Evolutionary conservation across 2,113 vertebrate genomes (phyloP), one percentile per base, ranked within the genome.

Genomic region (Nibea albiflora): DNA sequence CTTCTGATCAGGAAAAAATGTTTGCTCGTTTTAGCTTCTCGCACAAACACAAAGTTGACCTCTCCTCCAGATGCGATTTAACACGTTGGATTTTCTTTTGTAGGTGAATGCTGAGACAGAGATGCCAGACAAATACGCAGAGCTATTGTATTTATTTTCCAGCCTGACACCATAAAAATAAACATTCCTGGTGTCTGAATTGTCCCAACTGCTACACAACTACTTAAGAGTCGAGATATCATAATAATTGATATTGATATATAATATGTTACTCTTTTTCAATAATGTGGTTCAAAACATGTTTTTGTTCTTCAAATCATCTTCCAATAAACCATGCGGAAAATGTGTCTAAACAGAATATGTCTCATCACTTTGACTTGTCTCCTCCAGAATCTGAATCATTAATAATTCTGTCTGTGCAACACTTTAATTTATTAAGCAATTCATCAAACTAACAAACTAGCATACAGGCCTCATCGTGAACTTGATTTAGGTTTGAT

Each of bases 71-170:
- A 46, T 68, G 14, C 47, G 22, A 35, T 47, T 31, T 24, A 56
- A 52, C 52, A 17, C 50, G 11, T 7, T 22, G 5, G 28, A 2
- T 67, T 80, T 31, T 64, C 71, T 67, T 12, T 44, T 42, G 31
- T 68, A 92, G 91, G 68, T 90, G 66, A 90, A 86, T 0, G 11
- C 9, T 0, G 19, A 26, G 28, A 22, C 28, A 17, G 9, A 7
- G 26, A 67, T 16, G 57, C 53, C 39, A 35, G 22, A 39, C 5
- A 17, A 19, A 54, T 1, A 56, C n/a, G 20, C 46, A 35, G 12
- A 35, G 81, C 16, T 0, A 0, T 19, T 60, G 17, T 78, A 82
- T 85, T 67, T 65, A 88, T 72, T 79, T 76, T 50, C 11, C 67
- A 42, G 49, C 22, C 42, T 26, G 56, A 81, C 39, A 56, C 70